phyloP scores from a whole-genome alignment of 2,888 invertebrate species.

The Philhelius pedissequus region DNA sequence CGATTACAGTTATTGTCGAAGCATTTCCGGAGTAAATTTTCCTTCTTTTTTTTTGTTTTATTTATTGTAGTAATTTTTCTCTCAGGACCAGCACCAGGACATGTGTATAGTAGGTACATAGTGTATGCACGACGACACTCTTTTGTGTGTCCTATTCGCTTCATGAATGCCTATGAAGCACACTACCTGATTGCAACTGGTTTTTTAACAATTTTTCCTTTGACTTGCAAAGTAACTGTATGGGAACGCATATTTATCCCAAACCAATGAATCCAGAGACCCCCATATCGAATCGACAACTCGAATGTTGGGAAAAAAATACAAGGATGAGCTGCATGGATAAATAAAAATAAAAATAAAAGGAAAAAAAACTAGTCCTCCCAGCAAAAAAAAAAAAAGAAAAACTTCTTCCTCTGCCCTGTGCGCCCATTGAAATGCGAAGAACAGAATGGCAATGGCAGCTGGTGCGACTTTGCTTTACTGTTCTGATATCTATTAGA shows the following conservation, averaged over 20 bases:
- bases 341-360: conserved; percentile 14
- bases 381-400: not conserved
- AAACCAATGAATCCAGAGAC: conserved; percentile 16
- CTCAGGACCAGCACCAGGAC: not conserved
- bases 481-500: conserved; percentile 43
- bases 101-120: not conserved
- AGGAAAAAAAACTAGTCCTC: not conserved
- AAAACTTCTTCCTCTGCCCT: conserved; percentile 5
- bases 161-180: conserved; percentile 42
- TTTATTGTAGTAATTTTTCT: not conserved
- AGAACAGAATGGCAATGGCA: conserved; percentile 38
- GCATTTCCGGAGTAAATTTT: conserved; percentile 22
- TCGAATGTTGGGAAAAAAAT: not conserved
- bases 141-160: not conserved
- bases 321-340: not conserved
- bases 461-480: conserved; percentile 41
- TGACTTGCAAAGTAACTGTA: conserved; percentile 50
- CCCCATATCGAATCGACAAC: not conserved
- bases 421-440: conserved; percentile 19
- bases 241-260: conserved; percentile 48
- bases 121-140: not conserved
- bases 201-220: conserved; percentile 47
- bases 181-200: conserved; percentile 59
- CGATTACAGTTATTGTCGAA: not conserved
- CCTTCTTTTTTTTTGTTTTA: not conserved